phyloP scores from a whole-genome alignment of 1,140 invertebrate species.

The Vollenhovia emeryi region DNA sequence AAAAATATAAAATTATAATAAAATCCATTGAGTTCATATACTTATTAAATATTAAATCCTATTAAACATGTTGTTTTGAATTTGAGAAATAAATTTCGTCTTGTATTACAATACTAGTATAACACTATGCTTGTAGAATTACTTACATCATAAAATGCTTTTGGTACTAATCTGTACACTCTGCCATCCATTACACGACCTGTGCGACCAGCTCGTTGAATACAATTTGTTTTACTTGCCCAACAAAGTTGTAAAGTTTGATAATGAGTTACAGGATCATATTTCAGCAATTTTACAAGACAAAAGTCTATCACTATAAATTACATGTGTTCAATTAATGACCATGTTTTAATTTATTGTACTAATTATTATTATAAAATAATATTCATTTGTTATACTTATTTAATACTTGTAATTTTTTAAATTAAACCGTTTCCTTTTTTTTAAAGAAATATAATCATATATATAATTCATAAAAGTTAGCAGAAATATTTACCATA shows the following conservation, averaged over 20 bases:
- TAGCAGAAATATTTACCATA: constrained; percentile 89
- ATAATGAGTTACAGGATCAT: constrained; percentile 92
- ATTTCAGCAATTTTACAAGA: constrained; percentile 93
- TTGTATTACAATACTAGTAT: neutral
- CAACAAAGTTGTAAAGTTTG: constrained; percentile 92
- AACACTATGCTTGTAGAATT: neutral
- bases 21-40: neutral
- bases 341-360: neutral
- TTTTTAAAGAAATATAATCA: neutral
- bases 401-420: neutral
- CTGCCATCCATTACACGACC: constrained; percentile 94
- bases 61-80: neutral
- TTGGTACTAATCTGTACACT: constrained; percentile 94
- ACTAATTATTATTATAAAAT: constrained; percentile 16
- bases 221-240: constrained; percentile 96
- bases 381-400: neutral
- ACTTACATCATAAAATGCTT: constrained; percentile 90
- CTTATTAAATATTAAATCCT: neutral
- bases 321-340: constrained; percentile 62
- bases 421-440: neutral
- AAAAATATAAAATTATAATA: neutral
- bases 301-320: constrained; percentile 97
- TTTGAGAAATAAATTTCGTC: neutral
- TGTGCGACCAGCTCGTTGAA: constrained; percentile 95
- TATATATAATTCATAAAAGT: neutral